These are phyloP conservation scores for Machimus rusticus DNA, from an alignment of 2,888 invertebrate genomes.

Conservation along the genomic window DNA sequence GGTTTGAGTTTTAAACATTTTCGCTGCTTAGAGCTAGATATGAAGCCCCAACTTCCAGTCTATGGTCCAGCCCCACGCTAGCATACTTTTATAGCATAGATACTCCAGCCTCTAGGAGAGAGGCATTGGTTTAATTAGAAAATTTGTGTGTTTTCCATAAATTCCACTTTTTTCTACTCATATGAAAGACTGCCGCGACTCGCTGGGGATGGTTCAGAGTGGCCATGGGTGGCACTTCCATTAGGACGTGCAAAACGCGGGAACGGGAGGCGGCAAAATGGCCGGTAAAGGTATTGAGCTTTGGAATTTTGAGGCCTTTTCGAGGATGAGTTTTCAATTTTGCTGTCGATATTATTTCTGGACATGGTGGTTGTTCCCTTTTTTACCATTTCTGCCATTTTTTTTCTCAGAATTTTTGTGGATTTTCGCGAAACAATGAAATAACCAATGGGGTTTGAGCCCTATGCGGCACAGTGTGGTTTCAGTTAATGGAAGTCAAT, in stretches of 20 bases:
- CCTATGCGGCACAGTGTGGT: not conserved
- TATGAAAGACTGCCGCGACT: slow-evolving; percentile 9
- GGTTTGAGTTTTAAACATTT: slow-evolving; percentile 14
- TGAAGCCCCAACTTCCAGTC: not conserved
- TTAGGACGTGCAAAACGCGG: not conserved
- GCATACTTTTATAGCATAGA: not conserved
- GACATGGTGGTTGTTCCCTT: not conserved
- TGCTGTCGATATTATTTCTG: slow-evolving; percentile 32
- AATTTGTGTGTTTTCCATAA: slow-evolving; percentile 42
- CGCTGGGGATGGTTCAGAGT: not conserved
- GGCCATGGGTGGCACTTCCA: not conserved
- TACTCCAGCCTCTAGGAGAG: not conserved
- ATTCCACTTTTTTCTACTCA: slow-evolving; percentile 28
- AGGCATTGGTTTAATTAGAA: slow-evolving; percentile 42
- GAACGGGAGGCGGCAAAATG: not conserved
- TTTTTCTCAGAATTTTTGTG: not conserved
- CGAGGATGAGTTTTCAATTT: slow-evolving; percentile 33
- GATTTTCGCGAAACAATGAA: not conserved
- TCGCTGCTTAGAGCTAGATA: slow-evolving; percentile 5
- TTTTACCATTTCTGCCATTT: not conserved
- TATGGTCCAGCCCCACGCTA: not conserved
- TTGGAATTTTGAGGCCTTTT: slow-evolving; percentile 1
- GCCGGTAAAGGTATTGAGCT: not conserved
- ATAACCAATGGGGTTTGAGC: not conserved
- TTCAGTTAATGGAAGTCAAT: not conserved